phyloP scores from a whole-genome alignment of 1,140 invertebrate genomes.

The Harpegnathos saltator region DNA sequence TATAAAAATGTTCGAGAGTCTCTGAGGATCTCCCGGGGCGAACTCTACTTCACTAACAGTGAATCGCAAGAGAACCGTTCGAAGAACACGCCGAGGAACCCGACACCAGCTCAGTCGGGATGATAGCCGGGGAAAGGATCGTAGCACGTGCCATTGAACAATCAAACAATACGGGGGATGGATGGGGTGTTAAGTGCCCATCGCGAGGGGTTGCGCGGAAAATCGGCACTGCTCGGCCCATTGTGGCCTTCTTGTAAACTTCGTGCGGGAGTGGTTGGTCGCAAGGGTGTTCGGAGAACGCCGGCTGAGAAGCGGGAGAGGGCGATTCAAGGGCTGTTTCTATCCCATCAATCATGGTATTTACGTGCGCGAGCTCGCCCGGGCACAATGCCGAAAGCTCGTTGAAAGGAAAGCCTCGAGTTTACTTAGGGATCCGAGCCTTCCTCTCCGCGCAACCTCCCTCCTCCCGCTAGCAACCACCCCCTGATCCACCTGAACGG shows the following conservation, averaged over 20 bases:
- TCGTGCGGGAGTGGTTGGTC: constrained; percentile 57
- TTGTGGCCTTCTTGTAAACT: constrained; percentile 78
- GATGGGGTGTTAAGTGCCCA: constrained; percentile 68
- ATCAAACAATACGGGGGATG: constrained; percentile 68
- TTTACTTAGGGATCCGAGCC: constrained; percentile 65
- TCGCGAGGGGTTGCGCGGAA: constrained; percentile 63
- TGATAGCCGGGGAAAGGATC: not conserved
- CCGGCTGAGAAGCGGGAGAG: constrained; percentile 4
- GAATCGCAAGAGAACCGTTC: constrained; percentile 25
- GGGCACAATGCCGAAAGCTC: constrained; percentile 75
- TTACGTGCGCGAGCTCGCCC: constrained; percentile 70
- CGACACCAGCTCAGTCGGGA: not conserved
- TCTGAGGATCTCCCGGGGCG: constrained; percentile 3
- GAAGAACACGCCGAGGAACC: not conserved
- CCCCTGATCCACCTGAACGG: constrained; percentile 24
- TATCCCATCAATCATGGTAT: constrained; percentile 81
- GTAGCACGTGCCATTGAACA: constrained; percentile 58
- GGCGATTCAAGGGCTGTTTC: constrained; percentile 77
- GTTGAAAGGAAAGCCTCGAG: constrained; percentile 74
- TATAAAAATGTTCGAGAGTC: constrained; percentile 45
- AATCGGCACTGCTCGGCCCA: constrained; percentile 74
- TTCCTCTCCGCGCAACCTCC: not conserved
- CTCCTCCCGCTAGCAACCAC: not conserved
- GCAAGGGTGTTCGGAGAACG: constrained; percentile 38
- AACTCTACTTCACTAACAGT: constrained; percentile 28